phyloP scores from a whole-genome alignment of 2,113 vertebrate genomes.

The Gallinago jamesoni region DNA sequence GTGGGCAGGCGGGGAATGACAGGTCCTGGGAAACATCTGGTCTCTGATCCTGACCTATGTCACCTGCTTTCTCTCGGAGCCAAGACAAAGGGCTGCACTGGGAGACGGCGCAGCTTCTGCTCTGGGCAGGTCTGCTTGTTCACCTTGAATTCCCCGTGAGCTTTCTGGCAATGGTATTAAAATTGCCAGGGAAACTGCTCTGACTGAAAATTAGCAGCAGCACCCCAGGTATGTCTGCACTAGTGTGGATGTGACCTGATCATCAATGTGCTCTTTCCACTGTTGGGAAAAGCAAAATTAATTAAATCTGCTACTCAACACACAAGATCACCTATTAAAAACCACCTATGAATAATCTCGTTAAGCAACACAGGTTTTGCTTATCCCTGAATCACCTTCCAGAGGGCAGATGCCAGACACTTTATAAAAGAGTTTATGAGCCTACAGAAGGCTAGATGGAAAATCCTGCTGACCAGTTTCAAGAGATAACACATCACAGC shows the following conservation, averaged over 20 bases:
- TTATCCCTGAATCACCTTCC: conserved; percentile 8
- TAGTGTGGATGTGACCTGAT: not conserved
- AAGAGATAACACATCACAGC: not conserved
- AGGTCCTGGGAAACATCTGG: not conserved
- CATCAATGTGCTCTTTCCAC: not conserved
- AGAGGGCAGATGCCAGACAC: not conserved
- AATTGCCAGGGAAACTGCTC: conserved; percentile 12
- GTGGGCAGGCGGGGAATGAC: accelerated
- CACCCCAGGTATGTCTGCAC: not conserved
- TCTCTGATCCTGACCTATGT: not conserved
- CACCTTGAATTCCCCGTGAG: not conserved
- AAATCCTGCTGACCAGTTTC: conserved; percentile 35
- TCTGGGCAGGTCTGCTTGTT: not conserved
- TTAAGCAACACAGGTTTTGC: not conserved
- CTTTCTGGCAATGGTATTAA: not conserved
- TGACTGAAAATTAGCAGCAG: conserved; percentile 32
- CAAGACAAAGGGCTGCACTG: not conserved
- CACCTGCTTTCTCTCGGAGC: not conserved
- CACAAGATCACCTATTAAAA: conserved; percentile 3
- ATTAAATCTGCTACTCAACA: conserved; percentile 15
- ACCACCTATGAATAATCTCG: not conserved
- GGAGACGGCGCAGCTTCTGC: not conserved
- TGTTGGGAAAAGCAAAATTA: conserved; percentile 16
- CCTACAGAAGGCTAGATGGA: not conserved
- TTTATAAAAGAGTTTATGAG: conserved; percentile 20